Base-by-base conservation (phyloP, 2,888 invertebrate species). In the Caenorhabditis panamensis region DNA sequence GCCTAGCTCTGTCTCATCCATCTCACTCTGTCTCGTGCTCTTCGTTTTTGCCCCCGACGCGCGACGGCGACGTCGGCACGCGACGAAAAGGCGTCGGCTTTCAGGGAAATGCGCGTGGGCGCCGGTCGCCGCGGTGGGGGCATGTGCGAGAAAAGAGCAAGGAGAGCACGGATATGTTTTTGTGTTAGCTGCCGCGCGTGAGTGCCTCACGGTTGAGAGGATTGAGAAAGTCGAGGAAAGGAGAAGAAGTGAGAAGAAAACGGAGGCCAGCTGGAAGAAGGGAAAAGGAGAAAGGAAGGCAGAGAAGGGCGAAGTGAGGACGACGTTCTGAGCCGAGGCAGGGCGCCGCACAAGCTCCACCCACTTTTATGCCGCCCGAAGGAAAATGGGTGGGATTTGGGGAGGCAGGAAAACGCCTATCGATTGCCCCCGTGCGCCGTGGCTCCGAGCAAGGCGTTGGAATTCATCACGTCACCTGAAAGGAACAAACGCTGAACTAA, bases 241-340 rank as follows among this genome's bases (percentile, higher is more conserved):
- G 51, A 51, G 9, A 24, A 24, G 11, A 13, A 53, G 28, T 37
- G 37, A 18, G 47, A 31, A 31, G 31, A 31, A 31, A 31, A 41
- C 41, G 11, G 41, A 41, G 41, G 11, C 13, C 13, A 13, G 13
- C 41, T 31, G 31, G 9, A 41, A 41, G 22, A 37, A 1, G 37
- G 22, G 59, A 37, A 37, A 41, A 37, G 22, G 8, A 16, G 20
- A 59, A 59, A 24, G 6, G 28, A 20, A 37, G 31, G 36, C 31
- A 31, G 22, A 59, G n/a, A 16, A 26, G 36, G 58, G n/a, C 58
- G 58, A 58, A 31, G 41, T 37, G 37, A 59, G 36, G 59, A 47
- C 59, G 22, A 22, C 37, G 22, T 59, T 59, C 37, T 31, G 36
- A 18, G 20, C 36, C 41, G 41, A 13, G 41, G 41, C 41, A 41